Base-by-base conservation (phyloP, 2,888 invertebrate genomes). In the Mellilla xanthometata region DNA sequence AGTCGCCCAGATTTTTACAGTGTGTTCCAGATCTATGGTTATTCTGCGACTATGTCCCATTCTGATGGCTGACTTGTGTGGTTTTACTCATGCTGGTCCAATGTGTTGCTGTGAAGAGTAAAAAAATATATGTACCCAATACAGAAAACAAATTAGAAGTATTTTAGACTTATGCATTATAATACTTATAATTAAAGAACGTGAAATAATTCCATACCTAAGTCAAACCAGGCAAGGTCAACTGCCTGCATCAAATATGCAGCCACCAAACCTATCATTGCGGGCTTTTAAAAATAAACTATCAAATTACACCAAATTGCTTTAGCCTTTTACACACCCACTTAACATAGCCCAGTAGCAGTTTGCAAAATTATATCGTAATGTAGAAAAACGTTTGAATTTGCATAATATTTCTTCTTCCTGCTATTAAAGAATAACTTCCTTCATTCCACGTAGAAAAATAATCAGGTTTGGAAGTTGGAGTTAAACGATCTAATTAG, bases 341-440 rank as follows among this genome's bases (percentile, higher is more conserved):
- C 45, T 45, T 50, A 35, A 42, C 33, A 49, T 39, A 39, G 42
- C 33, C 49, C 29, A 38, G 49, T 52, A 52, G 47, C 50, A 7
- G 31, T 8, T 41, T 24, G 35, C 33, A 48, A 51, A 48, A 50
- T 43, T 38, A 54, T 29, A 53, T 44, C 38, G 41, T 35, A 55
- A 49, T 48, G 46, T 31, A 51, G 33, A 40, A 45, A 40, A 45
- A 38, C 41, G 38, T 41, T n/a, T 46, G 24, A 45, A 51, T 56
- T 54, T 50, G 29, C 48, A 52, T 53, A 49, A 32, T 49, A 54
- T 46, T 54, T 48, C 49, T 53, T 53, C 46, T 45, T 45, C 44
- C 46, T 51, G 35, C 39, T 49, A 38, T 49, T 55, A 41, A 53
- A 30, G 51, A 58, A 53, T 39, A 38, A 60, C 55, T 60, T 52